These are phyloP conservation scores for Ctena decussata DNA, from an alignment of 2,888 invertebrate genomes.

Conservation along the genomic window DNA sequence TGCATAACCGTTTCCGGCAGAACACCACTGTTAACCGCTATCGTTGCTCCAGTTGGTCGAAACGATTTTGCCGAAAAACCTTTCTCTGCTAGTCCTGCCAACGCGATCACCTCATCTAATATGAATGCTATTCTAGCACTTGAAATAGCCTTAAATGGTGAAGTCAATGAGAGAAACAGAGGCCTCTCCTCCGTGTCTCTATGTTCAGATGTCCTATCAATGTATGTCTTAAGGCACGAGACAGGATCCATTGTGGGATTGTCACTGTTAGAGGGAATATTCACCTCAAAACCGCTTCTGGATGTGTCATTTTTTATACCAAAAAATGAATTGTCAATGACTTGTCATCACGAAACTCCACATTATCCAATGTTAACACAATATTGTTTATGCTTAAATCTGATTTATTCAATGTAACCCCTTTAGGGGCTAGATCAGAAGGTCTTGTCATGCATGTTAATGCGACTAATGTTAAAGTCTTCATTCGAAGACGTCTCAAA, in stretches of 20 bases:
- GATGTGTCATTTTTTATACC: constrained; percentile 24
- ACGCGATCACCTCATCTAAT: not conserved
- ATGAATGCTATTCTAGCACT: not conserved
- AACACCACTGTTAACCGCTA: not conserved
- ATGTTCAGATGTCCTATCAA: not conserved
- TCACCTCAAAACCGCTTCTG: constrained; percentile 15
- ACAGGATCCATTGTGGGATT: not conserved
- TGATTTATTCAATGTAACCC: constrained; percentile 20
- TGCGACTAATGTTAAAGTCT: not conserved
- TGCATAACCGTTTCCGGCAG: not conserved
- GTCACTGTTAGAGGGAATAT: not conserved
- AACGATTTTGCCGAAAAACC: constrained; percentile 18
- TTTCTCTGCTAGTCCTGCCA: constrained; percentile 4
- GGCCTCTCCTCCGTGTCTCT: not conserved
- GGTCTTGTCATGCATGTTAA: constrained; percentile 11
- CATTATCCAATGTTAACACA: not conserved
- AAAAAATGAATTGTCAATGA: constrained; percentile 1
- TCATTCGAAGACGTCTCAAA: not conserved
- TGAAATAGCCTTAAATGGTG: not conserved
- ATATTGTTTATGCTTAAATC: too few relatives aligned
- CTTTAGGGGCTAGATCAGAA: constrained; percentile 15
- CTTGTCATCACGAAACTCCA: not conserved
- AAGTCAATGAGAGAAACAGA: not conserved
- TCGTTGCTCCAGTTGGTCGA: constrained; percentile 21
- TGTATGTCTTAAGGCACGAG: not conserved